Evolutionary conservation across 2,888 invertebrate species (phyloP).

Genomic region (Pristionchus arcanus): DNA sequence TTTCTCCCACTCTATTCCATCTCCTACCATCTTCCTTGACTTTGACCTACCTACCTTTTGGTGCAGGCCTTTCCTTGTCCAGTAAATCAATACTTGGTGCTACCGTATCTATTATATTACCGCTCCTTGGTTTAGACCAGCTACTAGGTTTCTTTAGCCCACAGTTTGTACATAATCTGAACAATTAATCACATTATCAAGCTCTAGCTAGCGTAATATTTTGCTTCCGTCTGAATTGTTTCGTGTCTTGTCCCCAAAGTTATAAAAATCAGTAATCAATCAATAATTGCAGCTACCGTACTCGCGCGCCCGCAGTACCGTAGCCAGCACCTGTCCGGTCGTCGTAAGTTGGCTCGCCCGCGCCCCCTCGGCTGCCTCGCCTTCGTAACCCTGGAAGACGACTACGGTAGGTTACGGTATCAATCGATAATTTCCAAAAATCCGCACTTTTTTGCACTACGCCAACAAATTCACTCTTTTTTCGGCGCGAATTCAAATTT

Average conservation of each 20-base stretch:
- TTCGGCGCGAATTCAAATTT: not conserved
- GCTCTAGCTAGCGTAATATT: not conserved
- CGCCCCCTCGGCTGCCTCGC: slow-evolving; percentile 53
- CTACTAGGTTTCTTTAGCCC: not conserved
- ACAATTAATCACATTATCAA: too few relatives aligned
- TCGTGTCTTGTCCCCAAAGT: not conserved
- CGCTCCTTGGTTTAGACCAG: not conserved
- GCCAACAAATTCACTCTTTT: not conserved
- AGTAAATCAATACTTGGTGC: not conserved
- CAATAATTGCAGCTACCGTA: slow-evolving; percentile 53
- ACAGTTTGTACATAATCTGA: too few relatives aligned
- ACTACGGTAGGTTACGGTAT: slow-evolving; percentile 45
- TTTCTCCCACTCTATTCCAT: not conserved
- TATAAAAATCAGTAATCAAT: not conserved
- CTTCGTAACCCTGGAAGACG: slow-evolving; percentile 55
- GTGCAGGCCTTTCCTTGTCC: not conserved
- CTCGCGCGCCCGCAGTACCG: slow-evolving; percentile 55
- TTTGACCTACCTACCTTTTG: not conserved
- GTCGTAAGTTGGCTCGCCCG: slow-evolving; percentile 54
- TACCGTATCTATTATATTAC: slow-evolving; percentile 18
- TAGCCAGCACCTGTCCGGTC: slow-evolving; percentile 35
- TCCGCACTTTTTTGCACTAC: not conserved
- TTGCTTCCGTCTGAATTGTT: too few relatives aligned
- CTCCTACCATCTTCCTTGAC: not conserved
- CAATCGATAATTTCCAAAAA: not conserved